Percentiles rank a stretch among this genome's conserved stretches.
phyloP scores from a whole-genome alignment of 2,888 invertebrate species.

The Stenodera caucasica region DNA sequence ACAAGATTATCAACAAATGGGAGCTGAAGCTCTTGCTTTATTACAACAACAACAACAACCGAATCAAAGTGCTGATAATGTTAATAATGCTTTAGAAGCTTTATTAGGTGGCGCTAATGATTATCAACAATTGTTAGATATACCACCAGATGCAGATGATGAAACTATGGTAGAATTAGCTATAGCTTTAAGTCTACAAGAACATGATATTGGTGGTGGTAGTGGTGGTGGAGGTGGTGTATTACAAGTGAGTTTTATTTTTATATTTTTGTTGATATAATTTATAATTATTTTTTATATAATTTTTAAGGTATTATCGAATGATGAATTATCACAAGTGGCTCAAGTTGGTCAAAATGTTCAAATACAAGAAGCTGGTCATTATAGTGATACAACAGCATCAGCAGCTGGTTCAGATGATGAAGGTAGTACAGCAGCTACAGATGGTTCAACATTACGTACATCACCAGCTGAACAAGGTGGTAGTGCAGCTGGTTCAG shows the following conservation, averaged over 20 bases:
- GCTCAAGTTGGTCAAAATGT: conserved; percentile 21
- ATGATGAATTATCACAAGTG: conserved; percentile 36
- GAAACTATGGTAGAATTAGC: conserved; percentile 97
- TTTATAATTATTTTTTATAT: neutral
- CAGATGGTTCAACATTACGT: conserved; percentile 89
- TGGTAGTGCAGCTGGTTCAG: conserved; percentile 68
- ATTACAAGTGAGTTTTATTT: conserved; percentile 50
- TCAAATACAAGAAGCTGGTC: conserved; percentile 60
- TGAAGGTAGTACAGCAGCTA: conserved; percentile 91
- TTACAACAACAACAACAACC: conserved; percentile 33
- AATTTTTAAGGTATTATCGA: conserved; percentile 52
- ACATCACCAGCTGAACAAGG: conserved; percentile 79
- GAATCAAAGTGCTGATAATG: conserved; percentile 19
- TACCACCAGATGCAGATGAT: conserved; percentile 94
- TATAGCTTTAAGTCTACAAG: conserved; percentile 90
- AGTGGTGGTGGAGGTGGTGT: conserved; percentile 60
- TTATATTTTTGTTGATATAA: neutral
- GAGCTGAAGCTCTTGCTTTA: conserved; percentile 49
- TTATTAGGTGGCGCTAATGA: conserved; percentile 59
- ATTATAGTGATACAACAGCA: conserved; percentile 79
- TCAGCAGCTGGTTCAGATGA: conserved; percentile 91
- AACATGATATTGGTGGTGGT: conserved; percentile 66
- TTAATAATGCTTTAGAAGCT: conserved; percentile 56
- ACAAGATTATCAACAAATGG: conserved; percentile 37
- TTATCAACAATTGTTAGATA: conserved; percentile 80